Base-by-base conservation (phyloP, 2,888 invertebrate genomes). In the Rhorus exstirpatorius region DNA sequence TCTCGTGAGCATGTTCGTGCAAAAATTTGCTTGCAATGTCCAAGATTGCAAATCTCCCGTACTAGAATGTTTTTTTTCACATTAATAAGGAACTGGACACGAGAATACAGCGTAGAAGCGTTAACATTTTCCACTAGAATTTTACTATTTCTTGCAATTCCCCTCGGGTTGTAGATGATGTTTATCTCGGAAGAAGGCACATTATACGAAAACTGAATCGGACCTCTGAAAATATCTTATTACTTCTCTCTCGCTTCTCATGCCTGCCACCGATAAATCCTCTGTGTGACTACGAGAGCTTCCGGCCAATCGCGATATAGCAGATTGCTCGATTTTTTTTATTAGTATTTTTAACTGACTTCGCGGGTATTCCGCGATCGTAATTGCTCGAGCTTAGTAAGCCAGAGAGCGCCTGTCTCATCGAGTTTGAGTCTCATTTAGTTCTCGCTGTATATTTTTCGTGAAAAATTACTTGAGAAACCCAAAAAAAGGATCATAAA, bases 221-320 rank as follows among this genome's bases (percentile, higher is more conserved):
- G 77, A 81, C 71, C 81, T 71, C 41, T 7, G 76, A 31, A 17
- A 17, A 76, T 49, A 49, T 76, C 70, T 71, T 71, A 51, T 77
- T 76, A 55, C 68, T 77, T 61, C 49, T 46, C 49, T 46, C 60
- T 58, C 19, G 41, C 53, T 44, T 60, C 61, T 53, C 53, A 35
- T 60, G 21, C 38, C 53, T 24, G 17, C 31, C 21, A 14, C n/a
- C 46, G 21, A 26, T 65, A 70, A 46, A 60, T 51, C 26, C 38
- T 49, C 1, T 53, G 44, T 49, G 3, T 53, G 44, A 19, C 19
- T 14, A 63, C 46, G 60, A 49, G 65, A 49, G 65, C 65, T 81
- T 81, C 63, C 76, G 70, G 76, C 71, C 76, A 58, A 61, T 14
- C 7, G n/a, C 49, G 80, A 58, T 71, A 21, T n/a, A 71, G 44